These are phyloP conservation scores for Drosophila kanapiae DNA, from an alignment of 1,140 invertebrate species.

Conservation along the genomic window DNA sequence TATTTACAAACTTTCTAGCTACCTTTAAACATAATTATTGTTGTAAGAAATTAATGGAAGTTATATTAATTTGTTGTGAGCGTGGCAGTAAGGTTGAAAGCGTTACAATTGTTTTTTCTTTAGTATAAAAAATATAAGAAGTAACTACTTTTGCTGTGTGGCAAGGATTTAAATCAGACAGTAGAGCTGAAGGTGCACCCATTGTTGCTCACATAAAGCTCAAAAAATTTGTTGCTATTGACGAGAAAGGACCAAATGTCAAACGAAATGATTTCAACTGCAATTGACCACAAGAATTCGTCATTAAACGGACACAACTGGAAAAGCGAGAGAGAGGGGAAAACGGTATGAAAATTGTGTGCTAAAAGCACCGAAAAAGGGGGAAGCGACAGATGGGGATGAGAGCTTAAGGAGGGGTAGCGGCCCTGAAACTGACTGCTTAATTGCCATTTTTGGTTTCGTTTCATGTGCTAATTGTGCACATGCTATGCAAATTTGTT, in stretches of 20 bases:
- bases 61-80: too few species aligned
- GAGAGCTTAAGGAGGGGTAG: background rate
- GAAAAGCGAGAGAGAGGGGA: conserved; percentile 7
- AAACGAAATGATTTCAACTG: conserved; percentile 23
- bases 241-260: conserved; percentile 16
- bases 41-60: background rate
- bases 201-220: conserved; percentile 6
- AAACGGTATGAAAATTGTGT: conserved; percentile 9
- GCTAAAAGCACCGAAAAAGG: background rate
- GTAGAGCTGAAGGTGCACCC: background rate
- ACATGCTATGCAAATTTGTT: conserved; percentile 42
- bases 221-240: conserved; percentile 13
- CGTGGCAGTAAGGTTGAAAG: too few species aligned
- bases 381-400: background rate
- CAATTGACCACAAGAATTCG: conserved; percentile 44
- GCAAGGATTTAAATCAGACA: background rate
- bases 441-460: conserved; percentile 45
- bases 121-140: background rate
- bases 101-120: too few species aligned
- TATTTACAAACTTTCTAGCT: too few species aligned
- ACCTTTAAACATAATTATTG: background rate
- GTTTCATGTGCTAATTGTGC: conserved; percentile 50
- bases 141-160: background rate
- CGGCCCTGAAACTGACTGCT: conserved; percentile 12
- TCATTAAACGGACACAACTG: conserved; percentile 29